phyloP scores from a whole-genome alignment of 2,797 vertebrate species.

The Heterohyrax brucei region DNA sequence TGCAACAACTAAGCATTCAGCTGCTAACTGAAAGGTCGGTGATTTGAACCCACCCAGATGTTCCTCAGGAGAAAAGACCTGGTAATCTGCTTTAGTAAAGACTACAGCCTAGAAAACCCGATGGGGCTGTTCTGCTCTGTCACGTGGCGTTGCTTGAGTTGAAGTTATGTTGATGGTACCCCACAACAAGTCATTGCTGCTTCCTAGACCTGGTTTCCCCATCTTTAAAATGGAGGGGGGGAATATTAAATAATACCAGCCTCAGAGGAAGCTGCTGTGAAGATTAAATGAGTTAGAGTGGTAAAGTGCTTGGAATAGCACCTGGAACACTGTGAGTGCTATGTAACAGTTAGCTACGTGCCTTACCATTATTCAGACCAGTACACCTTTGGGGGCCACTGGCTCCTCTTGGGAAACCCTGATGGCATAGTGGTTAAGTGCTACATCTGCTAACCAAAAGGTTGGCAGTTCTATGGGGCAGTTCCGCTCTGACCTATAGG shows the following conservation, averaged over 20 bases:
- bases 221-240: neutral
- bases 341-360: neutral
- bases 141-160: neutral
- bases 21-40: too few relatives aligned
- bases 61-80: neutral
- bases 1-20: neutral
- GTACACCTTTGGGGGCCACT: rapidly evolving
- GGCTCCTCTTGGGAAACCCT: neutral
- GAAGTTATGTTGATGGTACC: too few relatives aligned
- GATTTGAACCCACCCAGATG: neutral
- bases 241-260: too few relatives aligned
- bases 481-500: too few relatives aligned
- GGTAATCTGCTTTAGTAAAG: neutral
- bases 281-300: neutral
- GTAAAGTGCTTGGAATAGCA: neutral
- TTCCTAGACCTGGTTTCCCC: neutral
- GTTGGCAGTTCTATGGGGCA: too few relatives aligned
- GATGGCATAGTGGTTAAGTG: too few relatives aligned
- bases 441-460: too few relatives aligned
- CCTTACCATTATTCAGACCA: neutral
- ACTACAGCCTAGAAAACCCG: neutral
- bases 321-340: rapidly evolving
- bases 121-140: neutral
- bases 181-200: neutral
- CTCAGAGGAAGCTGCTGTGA: neutral